Percentiles rank a stretch among this genome's conserved stretches.
Conservation (phyloP, 2,113 vertebrate genomes). For the Gasterosteus aculeatus region DNA sequence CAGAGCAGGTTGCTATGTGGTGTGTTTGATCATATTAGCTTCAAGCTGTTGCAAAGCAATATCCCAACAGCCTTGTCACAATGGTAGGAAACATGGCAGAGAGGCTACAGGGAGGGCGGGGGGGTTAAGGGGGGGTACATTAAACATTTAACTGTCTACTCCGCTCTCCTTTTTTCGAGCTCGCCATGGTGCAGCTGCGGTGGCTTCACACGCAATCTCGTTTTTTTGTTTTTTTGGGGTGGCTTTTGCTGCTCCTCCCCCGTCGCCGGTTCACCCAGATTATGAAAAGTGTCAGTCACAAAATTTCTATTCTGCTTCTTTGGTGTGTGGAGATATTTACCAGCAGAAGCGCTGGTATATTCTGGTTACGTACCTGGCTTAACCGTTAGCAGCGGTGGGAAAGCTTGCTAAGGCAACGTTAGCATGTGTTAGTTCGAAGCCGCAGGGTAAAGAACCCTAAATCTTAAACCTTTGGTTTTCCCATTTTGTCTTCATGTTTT, state of each 20-base stretch:
- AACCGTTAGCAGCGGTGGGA: too few relatives aligned
- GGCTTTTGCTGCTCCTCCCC: not conserved
- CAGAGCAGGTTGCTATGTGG: slow-evolving; percentile 43
- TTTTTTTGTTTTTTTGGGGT: not conserved
- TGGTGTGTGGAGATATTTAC: not conserved
- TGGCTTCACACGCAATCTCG: slow-evolving; percentile 29
- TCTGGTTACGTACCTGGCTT: not conserved
- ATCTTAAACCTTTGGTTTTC: too few relatives aligned
- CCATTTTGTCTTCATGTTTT: too few relatives aligned
- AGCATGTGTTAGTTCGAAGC: too few relatives aligned
- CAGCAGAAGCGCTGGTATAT: not conserved
- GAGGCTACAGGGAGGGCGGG: not conserved
- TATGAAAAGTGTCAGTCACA: not conserved
- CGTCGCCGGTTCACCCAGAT: not conserved
- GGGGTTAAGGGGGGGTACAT: slow-evolving; percentile 36
- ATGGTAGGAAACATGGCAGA: slow-evolving; percentile 54
- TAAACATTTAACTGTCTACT: slow-evolving; percentile 69
- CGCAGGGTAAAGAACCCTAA: too few relatives aligned
- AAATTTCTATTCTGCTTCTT: not conserved
- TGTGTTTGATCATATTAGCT: slow-evolving; percentile 73
- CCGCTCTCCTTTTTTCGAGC: slow-evolving; percentile 24
- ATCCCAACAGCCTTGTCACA: slow-evolving; percentile 70
- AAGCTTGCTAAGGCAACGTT: too few relatives aligned
- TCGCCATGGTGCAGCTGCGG: slow-evolving; percentile 27
- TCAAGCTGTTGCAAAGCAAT: slow-evolving; percentile 65